phyloP scores from a whole-genome alignment of 2,888 invertebrate genomes.

The Diadegma fenestrale region DNA sequence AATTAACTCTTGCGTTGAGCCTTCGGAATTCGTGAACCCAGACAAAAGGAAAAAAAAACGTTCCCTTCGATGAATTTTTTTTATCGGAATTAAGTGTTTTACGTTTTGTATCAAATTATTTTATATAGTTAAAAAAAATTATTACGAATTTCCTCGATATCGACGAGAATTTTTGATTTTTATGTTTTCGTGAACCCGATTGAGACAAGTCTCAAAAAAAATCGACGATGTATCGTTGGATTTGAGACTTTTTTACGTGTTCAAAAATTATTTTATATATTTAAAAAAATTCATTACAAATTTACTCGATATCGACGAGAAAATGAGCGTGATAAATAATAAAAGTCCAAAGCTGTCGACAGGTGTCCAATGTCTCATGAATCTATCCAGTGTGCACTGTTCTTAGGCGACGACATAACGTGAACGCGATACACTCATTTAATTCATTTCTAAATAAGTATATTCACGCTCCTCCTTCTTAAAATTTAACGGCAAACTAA shows the following conservation, averaged over 20 bases:
- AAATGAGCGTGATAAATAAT: constrained; percentile 69
- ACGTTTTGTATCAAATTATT: background rate
- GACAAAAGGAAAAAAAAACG: background rate
- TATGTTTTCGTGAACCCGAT: too few relatives aligned
- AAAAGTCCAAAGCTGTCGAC: constrained; percentile 64
- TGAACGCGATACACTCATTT: constrained; percentile 1
- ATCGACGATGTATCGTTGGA: too few relatives aligned
- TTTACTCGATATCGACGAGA: constrained; percentile 27
- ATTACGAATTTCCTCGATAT: constrained; percentile 8
- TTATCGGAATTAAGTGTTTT: background rate
- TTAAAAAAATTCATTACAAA: background rate
- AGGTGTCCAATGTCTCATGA: constrained; percentile 69
- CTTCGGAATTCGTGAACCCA: too few relatives aligned
- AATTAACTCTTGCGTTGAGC: too few relatives aligned
- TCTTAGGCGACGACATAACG: constrained; percentile 44
- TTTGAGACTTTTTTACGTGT: background rate
- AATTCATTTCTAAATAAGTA: background rate
- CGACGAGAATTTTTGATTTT: constrained; percentile 10
- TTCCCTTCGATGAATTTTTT: background rate
- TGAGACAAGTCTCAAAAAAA: background rate
- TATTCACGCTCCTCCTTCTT: background rate
- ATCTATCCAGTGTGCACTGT: constrained; percentile 37
- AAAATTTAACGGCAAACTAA: background rate
- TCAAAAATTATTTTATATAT: background rate
- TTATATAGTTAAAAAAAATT: background rate